Conservation (phyloP, 2,888 invertebrate species). For the Tetrapedia diversipes region DNA sequence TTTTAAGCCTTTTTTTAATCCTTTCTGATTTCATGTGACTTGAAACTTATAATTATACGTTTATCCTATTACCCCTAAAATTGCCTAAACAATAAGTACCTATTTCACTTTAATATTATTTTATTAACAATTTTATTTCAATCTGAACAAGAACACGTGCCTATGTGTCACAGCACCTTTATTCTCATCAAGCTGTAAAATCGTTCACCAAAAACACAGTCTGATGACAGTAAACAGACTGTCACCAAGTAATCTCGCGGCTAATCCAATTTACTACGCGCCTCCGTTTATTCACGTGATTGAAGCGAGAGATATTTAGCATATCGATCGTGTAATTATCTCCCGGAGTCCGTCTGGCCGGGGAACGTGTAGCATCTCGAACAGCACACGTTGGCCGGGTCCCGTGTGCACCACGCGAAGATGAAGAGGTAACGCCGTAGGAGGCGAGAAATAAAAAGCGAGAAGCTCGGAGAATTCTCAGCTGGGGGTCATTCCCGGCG, state of each 20-base stretch:
- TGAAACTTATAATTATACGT: too few relatives aligned
- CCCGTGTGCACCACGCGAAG: slow-evolving; percentile 58
- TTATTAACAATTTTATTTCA: background rate
- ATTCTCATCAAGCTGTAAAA: background rate
- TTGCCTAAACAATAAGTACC: too few relatives aligned
- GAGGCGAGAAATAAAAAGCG: slow-evolving; percentile 71
- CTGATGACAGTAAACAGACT: slow-evolving; percentile 23
- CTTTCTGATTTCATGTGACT: too few relatives aligned
- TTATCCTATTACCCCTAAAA: too few relatives aligned
- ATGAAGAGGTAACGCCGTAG: slow-evolving; percentile 80
- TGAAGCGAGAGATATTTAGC: slow-evolving; percentile 69
- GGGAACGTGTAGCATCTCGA: too few relatives aligned
- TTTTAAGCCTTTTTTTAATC: too few relatives aligned
- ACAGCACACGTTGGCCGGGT: slow-evolving; percentile 8
- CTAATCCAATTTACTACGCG: slow-evolving; percentile 61
- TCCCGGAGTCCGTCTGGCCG: slow-evolving; percentile 47
- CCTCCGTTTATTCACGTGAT: slow-evolving; percentile 64
- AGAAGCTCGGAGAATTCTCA: slow-evolving; percentile 70
- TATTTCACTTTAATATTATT: too few relatives aligned
- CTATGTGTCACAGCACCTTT: background rate
- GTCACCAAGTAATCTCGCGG: slow-evolving; percentile 28
- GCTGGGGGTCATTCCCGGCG: slow-evolving; percentile 76
- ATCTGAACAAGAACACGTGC: background rate
- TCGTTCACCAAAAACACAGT: slow-evolving; percentile 23
- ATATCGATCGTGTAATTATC: slow-evolving; percentile 76